Base-by-base conservation (phyloP, 2,113 vertebrate species). In the Chloropsis hardwickii region DNA sequence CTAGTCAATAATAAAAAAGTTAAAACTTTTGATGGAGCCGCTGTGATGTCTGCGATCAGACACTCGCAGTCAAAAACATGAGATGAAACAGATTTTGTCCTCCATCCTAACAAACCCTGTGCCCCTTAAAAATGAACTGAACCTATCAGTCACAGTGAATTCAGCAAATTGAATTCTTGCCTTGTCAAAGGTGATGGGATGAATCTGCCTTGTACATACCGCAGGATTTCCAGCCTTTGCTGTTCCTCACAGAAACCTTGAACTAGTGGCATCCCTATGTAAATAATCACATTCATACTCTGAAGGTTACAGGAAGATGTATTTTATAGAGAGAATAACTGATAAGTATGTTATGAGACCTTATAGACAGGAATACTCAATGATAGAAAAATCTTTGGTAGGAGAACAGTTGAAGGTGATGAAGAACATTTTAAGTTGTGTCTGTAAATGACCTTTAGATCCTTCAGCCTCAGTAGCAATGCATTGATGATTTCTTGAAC, bases 11-110 rank as follows among this genome's bases (percentile, higher is more conserved):
- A 94, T 29, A 82, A 62, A 64, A 25, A 84, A 67, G 81, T 84
- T 94, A 87, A 67, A 28, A n/a, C 79, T 77, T 95, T 50, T 88
- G 97, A 86, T 74, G 88, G 90, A 96, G 73, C 65, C 12, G 7
- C 95, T 94, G 61, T 42, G 86, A 82, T 89, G 69, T 87, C 86
- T 91, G 14, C 2, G 21, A 17, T 86, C 50, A 95, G 84, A 91
- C 67, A 15, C 64, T 80, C 53, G 3, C 40, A 44, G 61, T 73
- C 64, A 81, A 79, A 96, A 94, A 57, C 39, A 8, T 19, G 69
- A 85, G 74, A 79, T 71, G 78, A 64, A 88, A 77, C 94, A 76
- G 74, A 90, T 74, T 92, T 81, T 89, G 35, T 71, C 77, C 77
- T 84, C 70, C 72, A 6, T 90, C 74, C 44, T 61, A 89, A 80